Evolutionary conservation across 2,888 invertebrate genomes (phyloP).

Genomic region (Zhuqinia jingwanae): DNA sequence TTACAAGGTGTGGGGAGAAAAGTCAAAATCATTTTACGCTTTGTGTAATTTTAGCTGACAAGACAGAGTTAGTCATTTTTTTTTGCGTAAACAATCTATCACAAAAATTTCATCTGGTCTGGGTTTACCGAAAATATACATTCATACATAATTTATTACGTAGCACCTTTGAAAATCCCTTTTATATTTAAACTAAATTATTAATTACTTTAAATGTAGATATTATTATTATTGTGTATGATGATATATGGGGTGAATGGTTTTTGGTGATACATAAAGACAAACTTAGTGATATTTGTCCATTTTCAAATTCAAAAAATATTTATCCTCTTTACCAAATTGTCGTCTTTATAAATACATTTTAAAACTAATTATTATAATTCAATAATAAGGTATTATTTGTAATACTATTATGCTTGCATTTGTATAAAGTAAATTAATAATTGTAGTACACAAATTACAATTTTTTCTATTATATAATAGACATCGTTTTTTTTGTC

Average conservation of each 20-base stretch:
- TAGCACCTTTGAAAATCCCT: not conserved
- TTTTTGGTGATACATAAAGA: constrained; percentile 60
- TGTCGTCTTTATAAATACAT: not conserved
- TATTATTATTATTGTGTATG: not conserved
- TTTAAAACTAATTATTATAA: not conserved
- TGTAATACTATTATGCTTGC: not conserved
- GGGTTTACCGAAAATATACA: constrained; percentile 38
- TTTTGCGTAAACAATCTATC: constrained; percentile 10
- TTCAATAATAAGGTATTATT: not conserved
- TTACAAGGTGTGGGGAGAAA: not conserved
- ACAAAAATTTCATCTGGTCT: constrained; percentile 51
- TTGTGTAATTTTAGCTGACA: constrained; percentile 27
- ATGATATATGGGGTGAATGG: constrained; percentile 13
- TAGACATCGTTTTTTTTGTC: constrained; percentile 42
- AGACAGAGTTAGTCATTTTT: constrained; percentile 47
- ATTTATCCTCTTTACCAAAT: not conserved
- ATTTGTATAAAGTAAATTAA: not conserved
- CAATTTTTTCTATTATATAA: not conserved
- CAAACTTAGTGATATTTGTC: constrained; percentile 46
- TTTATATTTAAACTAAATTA: not conserved
- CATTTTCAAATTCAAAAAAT: not conserved
- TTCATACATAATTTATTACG: not conserved
- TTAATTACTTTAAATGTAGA: not conserved
- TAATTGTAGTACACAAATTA: not conserved
- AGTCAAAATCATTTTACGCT: not conserved